phyloP scores from a whole-genome alignment of 2,888 invertebrate genomes.

The Eucera pruinosa region DNA sequence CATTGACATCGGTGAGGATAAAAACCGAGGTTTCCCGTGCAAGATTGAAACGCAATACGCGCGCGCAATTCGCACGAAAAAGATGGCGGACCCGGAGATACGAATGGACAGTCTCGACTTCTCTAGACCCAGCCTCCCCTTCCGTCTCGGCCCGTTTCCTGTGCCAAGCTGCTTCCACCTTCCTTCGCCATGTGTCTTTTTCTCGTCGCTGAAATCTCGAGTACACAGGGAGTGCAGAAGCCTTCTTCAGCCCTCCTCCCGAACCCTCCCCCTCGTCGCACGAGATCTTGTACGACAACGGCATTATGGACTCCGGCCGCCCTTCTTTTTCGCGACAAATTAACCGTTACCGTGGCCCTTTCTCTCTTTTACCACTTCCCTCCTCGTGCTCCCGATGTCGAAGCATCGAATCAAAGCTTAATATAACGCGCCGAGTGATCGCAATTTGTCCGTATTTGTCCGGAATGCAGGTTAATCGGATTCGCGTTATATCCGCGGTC shows the following conservation, averaged over 20 bases:
- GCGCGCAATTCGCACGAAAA: conserved; percentile 66
- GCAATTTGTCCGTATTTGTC: conserved; percentile 20
- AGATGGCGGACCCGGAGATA: conserved; percentile 65
- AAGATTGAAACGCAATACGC: conserved; percentile 55
- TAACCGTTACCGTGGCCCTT: conserved; percentile 54
- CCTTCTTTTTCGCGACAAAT: conserved; percentile 66
- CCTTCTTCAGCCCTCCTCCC: conserved; percentile 27
- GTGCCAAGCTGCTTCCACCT: conserved; percentile 19
- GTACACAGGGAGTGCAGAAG: conserved; percentile 37
- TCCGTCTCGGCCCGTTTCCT: conserved; percentile 27
- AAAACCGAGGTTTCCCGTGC: too few species aligned
- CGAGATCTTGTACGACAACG: conserved; percentile 68
- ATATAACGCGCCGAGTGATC: background rate
- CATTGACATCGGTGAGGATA: too few species aligned
- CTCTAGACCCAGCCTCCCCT: conserved; percentile 42
- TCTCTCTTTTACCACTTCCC: conserved; percentile 8
- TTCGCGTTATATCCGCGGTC: background rate
- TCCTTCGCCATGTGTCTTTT: conserved; percentile 54
- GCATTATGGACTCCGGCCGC: conserved; percentile 47
- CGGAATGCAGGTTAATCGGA: conserved; percentile 7
- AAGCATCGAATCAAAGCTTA: conserved; percentile 8
- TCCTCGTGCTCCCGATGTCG: conserved; percentile 1
- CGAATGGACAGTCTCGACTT: conserved; percentile 53
- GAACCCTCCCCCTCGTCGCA: conserved; percentile 4
- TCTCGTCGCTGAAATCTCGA: conserved; percentile 61